A percentile compares a stretch with the other conserved stretches of the same genome.
Evolutionary conservation across 2,888 invertebrate species (phyloP).

Genomic region (Cheilosia urbana): DNA sequence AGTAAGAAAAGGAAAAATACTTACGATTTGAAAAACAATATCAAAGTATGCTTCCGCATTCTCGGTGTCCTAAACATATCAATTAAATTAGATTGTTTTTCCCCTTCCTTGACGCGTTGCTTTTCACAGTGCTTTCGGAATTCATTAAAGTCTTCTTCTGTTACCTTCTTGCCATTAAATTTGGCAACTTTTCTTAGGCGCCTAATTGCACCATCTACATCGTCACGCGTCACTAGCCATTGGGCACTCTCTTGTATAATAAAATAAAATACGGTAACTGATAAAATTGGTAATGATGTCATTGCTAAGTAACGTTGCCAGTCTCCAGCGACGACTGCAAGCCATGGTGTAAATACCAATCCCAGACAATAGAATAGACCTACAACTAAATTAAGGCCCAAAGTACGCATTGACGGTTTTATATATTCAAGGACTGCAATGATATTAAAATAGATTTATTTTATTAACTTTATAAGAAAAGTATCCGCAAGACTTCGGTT

Average conservation of each 20-base stretch:
- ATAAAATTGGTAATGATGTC: slow-evolving; percentile 85
- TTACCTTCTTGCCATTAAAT: slow-evolving; percentile 84
- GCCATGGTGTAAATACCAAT: slow-evolving; percentile 85
- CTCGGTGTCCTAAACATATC: slow-evolving; percentile 85
- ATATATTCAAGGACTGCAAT: slow-evolving; percentile 86
- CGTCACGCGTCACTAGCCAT: slow-evolving; percentile 86
- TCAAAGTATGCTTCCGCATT: slow-evolving; percentile 85
- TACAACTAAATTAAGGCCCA: slow-evolving; percentile 86
- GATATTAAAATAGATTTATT: slow-evolving; percentile 1
- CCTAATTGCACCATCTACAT: slow-evolving; percentile 84
- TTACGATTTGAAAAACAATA: slow-evolving; percentile 87
- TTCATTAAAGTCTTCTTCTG: slow-evolving; percentile 82
- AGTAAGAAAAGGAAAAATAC: slow-evolving; percentile 76
- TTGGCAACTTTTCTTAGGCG: slow-evolving; percentile 85
- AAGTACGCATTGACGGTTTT: slow-evolving; percentile 85
- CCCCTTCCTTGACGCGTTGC: slow-evolving; percentile 80
- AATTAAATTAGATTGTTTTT: slow-evolving; percentile 81
- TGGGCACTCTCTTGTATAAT: slow-evolving; percentile 87
- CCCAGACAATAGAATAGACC: slow-evolving; percentile 86
- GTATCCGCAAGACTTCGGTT: neutral
- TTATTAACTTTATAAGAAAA: slow-evolving; percentile 45
- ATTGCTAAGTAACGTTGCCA: slow-evolving; percentile 85
- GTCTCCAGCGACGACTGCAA: slow-evolving; percentile 84
- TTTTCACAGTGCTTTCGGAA: slow-evolving; percentile 83
- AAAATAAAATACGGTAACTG: slow-evolving; percentile 84